Percentiles rank a stretch among this genome's conserved stretches.
These are phyloP conservation scores for Diplosoma virens DNA, from an alignment of 23 tunicate species.

Conservation along the genomic window DNA sequence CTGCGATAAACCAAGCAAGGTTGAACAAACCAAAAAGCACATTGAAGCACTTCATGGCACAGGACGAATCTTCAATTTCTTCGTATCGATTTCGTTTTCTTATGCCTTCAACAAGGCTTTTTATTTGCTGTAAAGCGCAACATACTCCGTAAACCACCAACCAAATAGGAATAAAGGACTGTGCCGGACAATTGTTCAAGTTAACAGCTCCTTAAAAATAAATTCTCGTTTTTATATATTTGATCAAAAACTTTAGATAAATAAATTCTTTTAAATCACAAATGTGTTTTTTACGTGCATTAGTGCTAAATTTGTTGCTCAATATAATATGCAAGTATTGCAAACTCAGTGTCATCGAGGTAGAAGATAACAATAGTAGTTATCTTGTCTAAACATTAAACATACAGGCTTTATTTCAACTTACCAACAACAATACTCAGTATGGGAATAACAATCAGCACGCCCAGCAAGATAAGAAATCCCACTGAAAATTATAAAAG, in stretches of 20 bases:
- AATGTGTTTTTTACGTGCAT: no score
- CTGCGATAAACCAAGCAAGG: conserved; percentile 84
- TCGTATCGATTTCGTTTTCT: conserved; percentile 8
- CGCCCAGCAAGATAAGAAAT: conserved; percentile 33
- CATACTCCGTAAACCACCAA: conserved; percentile 63
- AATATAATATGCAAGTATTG: no score
- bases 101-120: conserved; percentile 27
- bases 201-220: conserved; percentile 58
- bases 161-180: conserved; percentile 81
- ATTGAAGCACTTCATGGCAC: conserved; percentile 33
- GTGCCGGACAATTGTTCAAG: conserved; percentile 59
- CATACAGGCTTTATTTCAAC: not conserved
- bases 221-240: no score
- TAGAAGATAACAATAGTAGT: no score
- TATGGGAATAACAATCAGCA: conserved; percentile 30
- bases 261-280: no score
- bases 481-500: conserved; percentile 41
- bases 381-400: no score
- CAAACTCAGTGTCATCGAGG: no score
- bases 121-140: conserved; percentile 59
- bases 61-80: not conserved
- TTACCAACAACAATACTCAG: conserved; percentile 53
- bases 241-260: no score
- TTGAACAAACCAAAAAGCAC: conserved; percentile 55
- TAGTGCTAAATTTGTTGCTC: no score